These are phyloP conservation scores for Oasisia sp. DNA, from an alignment of 2,888 invertebrate species.

Conservation along the genomic window DNA sequence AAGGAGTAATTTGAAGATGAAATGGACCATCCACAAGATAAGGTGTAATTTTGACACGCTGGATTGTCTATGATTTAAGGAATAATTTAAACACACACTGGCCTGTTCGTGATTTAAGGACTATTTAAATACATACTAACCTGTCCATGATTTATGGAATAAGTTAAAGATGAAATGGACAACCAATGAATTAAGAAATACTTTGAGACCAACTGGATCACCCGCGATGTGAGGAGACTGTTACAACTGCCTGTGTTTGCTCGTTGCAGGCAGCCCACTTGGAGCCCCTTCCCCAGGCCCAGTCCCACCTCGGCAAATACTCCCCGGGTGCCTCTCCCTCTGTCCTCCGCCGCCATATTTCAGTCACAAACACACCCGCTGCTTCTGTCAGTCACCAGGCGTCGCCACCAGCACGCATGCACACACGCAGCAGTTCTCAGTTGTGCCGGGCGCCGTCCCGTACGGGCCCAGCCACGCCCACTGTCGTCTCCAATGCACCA, in stretches of 20 bases:
- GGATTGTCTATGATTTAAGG: no score
- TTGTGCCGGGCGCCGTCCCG: neutral
- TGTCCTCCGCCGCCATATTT: neutral
- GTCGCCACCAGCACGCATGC: neutral
- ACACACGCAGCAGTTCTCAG: neutral
- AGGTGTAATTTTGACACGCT: no score
- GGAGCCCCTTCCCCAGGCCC: slow-evolving; percentile 25
- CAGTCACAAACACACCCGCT: neutral
- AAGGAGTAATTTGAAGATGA: neutral
- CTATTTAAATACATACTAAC: no score
- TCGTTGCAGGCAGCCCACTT: slow-evolving; percentile 18
- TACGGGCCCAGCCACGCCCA: neutral
- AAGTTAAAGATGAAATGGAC: no score
- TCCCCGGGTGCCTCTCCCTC: slow-evolving; percentile 18
- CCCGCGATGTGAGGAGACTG: neutral
- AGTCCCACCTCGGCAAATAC: slow-evolving; percentile 25
- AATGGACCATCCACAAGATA: no score
- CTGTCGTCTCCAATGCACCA: neutral
- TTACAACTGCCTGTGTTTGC: neutral
- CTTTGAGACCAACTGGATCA: no score
- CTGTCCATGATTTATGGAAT: no score
- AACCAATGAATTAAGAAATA: no score
- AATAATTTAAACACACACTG: no score
- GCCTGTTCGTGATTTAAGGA: neutral
- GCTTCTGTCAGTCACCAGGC: neutral